Base-by-base conservation (phyloP, 2,888 invertebrate species). In the Cylindroiulus punctatus region DNA sequence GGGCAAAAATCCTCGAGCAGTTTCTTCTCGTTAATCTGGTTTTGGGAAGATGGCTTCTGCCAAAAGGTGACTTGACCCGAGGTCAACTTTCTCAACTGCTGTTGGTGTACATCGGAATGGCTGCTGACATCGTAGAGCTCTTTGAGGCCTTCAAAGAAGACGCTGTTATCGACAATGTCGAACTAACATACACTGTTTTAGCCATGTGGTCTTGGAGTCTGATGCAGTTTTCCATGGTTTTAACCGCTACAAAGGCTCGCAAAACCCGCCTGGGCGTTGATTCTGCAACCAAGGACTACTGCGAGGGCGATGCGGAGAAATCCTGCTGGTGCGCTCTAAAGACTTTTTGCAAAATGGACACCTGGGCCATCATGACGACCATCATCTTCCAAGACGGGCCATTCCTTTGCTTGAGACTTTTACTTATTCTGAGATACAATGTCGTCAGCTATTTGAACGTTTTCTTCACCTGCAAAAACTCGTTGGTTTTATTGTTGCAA, bases 341-440 rank as follows among this genome's bases (percentile, higher is more conserved):
- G 42, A 12, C 32, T 8, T 85, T 85, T n/a, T 81, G 89, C 36
- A 86, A 87, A 76, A 89, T 89, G 84, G 92, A 92, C 88, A 89
- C 92, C 36, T 91, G 91, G 90, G 91, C 91, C 32, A 90, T 92
- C 30, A 65, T 91, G 8, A 89, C 91, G 52, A 91, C 91, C 2
- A 90, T 92, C 83, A 86, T 86, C 19, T 86, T 92, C 52, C 92
- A 92, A 88, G 92, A 92, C 88, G 90, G 91, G 14, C 92, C 92
- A 0, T 92, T 92, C 89, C 89, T 92, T 14, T 85, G 89, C 85
- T 87, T 90, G 8, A 88, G 91, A 7, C 87, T 90, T 19, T 88
- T 86, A 26, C 86, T 87, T 17, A 86, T 86, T 76, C 30, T 87
- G 2, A 82, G 87, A 10, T 89, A 89, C 87, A 88, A 89, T 81